Evolutionary conservation across 92 coral and sea anemone species (phyloP).

Genomic region (Siderastrea radians): DNA sequence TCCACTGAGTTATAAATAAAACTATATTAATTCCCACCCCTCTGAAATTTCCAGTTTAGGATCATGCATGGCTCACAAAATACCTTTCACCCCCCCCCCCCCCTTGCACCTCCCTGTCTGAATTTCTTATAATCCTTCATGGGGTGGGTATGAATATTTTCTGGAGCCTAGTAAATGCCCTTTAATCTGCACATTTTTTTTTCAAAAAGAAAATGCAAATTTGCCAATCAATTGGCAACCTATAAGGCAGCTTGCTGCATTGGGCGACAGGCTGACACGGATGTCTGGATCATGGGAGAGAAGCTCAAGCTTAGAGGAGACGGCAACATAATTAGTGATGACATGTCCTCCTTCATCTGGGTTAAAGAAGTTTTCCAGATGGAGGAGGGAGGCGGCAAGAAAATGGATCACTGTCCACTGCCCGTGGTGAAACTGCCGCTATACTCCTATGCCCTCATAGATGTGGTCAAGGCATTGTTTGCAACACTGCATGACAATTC

Average conservation of each 20-base stretch:
- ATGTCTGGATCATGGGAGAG: constrained; percentile 42
- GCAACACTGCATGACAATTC: constrained; percentile 42
- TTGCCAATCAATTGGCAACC: constrained; percentile 7
- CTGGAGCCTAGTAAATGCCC: no score
- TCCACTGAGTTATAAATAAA: no score
- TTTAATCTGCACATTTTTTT: no score
- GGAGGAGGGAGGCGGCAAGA: neutral
- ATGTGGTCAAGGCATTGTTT: constrained; percentile 15
- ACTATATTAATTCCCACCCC: no score
- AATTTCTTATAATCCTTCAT: no score
- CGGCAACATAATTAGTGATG: neutral
- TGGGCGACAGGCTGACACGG: constrained; percentile 34
- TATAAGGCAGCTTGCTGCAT: constrained; percentile 44
- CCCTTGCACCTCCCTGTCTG: no score
- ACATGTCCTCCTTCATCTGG: constrained; percentile 8
- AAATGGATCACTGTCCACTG: neutral
- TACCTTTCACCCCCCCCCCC: no score
- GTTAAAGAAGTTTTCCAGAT: constrained; percentile 20
- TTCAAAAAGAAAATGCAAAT: neutral
- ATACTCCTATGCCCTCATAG: neutral
- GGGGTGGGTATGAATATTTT: no score
- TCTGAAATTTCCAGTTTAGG: no score
- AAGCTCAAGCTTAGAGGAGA: constrained; percentile 14
- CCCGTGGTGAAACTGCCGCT: constrained; percentile 8
- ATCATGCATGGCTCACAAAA: no score